Evolutionary conservation across 2,888 invertebrate genomes (phyloP), one percentile per base, ranked within the genome.

Genomic region (Sphaeridia pumilis): DNA sequence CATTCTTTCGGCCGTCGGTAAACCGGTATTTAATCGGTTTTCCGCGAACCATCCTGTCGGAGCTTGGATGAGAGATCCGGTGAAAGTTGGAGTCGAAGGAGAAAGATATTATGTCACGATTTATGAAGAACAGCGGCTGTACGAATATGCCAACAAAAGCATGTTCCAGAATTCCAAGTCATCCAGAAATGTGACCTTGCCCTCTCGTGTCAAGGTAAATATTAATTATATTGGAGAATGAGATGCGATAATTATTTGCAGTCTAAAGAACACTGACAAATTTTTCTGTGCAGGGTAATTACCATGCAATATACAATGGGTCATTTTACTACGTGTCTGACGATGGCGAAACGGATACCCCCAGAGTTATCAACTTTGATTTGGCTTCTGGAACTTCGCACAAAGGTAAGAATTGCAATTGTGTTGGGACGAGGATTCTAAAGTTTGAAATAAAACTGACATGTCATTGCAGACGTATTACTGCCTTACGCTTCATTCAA

Each of bases 251-350:
- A n/a, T n/a, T n/a, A n/a, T n/a, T n/a, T n/a, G n/a, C n/a, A n/a
- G n/a, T n/a, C n/a, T n/a, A n/a, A n/a, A n/a, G n/a, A n/a, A n/a
- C 26, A 14, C 22, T 44, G 17, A 22, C 44, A 12, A 7, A 52
- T 51, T 47, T 46, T 41, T 76, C 5, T 75, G 57, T n/a, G n/a
- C 75, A 87, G 81, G 97, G 97, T 1, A 97, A 94, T 67, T 87
- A 92, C 1, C 94, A 97, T 71, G 82, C 93, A n/a, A 81, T 98
- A 0, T 90, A 84, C 74, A 87, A 92, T 67, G 90, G 92, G 0
- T 87, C 87, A 0, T 93, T 98, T 72, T 97, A 86, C 74, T 98
- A 94, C 73, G 55, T 64, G 5, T 48, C 54, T 12, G 36, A 34
- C 4, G 43, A 22, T n/a, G 78, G 79, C 42, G n/a, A n/a, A n/a